phyloP scores from a whole-genome alignment of 2,888 invertebrate species.

The Philhelius pedissequus region DNA sequence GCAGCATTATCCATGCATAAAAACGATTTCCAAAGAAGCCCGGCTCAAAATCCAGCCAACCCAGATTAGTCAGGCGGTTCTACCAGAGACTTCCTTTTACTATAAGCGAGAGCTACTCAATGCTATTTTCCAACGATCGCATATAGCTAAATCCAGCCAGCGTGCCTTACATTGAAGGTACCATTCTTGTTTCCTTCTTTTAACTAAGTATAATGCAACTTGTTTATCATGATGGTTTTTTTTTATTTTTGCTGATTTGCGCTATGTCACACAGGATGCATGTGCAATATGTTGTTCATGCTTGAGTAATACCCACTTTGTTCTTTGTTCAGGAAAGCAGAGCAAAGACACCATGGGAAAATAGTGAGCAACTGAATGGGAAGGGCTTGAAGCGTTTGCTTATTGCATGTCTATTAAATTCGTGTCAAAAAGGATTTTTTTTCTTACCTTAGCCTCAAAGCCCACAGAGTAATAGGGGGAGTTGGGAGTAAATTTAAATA shows the following conservation, averaged over 20 bases:
- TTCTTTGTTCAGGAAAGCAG: constrained; percentile 12
- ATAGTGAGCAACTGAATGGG: neutral
- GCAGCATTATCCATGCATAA: constrained; percentile 55
- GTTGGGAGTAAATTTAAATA: too few relatives aligned
- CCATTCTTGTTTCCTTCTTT: constrained; percentile 9
- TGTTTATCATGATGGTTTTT: constrained; percentile 25
- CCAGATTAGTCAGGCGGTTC: neutral
- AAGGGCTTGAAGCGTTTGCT: neutral
- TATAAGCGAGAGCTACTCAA: constrained; percentile 36
- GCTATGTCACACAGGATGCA: constrained; percentile 36
- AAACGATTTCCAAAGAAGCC: constrained; percentile 36
- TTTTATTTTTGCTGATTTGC: constrained; percentile 11
- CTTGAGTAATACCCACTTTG: constrained; percentile 16
- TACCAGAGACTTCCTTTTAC: neutral
- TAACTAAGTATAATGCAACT: neutral
- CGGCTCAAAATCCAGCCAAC: constrained; percentile 8
- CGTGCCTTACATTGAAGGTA: constrained; percentile 22
- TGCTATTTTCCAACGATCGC: constrained; percentile 18
- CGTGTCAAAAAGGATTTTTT: constrained; percentile 2
- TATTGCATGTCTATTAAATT: constrained; percentile 24
- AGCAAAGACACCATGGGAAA: neutral
- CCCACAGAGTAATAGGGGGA: neutral
- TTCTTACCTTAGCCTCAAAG: neutral
- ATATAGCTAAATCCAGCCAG: too few relatives aligned
- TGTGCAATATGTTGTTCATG: constrained; percentile 24